Evolutionary conservation across 2,888 invertebrate genomes (phyloP), one percentile per base, ranked within the genome.

Genomic region (Ptychoptera contaminata): DNA sequence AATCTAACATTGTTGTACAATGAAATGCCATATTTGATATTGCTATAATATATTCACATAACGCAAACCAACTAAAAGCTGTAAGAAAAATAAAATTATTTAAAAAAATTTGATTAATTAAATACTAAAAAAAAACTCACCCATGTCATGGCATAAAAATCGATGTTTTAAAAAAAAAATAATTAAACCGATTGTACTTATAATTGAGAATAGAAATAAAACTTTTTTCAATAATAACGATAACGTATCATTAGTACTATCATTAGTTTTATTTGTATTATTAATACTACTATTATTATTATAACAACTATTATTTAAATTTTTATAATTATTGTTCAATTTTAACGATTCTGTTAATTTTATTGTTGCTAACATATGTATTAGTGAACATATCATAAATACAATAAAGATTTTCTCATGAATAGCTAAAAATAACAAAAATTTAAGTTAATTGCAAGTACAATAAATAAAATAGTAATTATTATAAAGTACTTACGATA

Each of bases 41-140:
- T 45, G 92, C 91, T 58, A 93, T 82, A 58, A 90, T 73, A 65
- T 93, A 93, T 67, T 93, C 93, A 64, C 87, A 91, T 46, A 87
- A 73, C 2, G 93, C 88, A 70, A 93, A 93, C 82, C 85, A 85
- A 61, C 90, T 92, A 68, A 93, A 93, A 40, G 92, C 93, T 92
- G 72, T 52, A 74, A 35, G 16, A 23, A 29, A 35, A 37, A 35
- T 31, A 23, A 30, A 14, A 16, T 23, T 40, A 16, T 10, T 14
- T 14, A n/a, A n/a, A n/a, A n/a, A n/a, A 23, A 23, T 23, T 23
- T 23, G 7, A 23, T 3, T 5, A 15, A 29, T 32, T 29, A 12
- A 8, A 44, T 36, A 37, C 30, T 8, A 23, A 31, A 40, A 42
- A 35, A 16, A 42, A 44, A 63, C 75, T 74, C 70, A 91, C 92